phyloP scores from a whole-genome alignment of 2,888 invertebrate species.

The Emmelina monodactyla region DNA sequence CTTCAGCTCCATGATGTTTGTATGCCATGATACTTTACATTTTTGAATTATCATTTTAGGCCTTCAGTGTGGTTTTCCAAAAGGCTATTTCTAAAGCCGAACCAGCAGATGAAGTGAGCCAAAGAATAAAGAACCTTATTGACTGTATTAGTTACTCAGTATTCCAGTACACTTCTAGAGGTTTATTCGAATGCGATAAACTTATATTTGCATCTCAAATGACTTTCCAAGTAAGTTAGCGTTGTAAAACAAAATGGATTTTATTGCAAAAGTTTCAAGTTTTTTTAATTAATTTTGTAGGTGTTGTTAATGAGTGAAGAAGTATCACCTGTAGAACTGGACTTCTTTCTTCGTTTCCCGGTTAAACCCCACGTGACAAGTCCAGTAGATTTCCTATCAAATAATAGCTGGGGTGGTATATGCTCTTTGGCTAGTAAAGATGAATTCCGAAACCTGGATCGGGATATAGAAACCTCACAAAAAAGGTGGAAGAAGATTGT shows the following conservation, averaged over 20 bases:
- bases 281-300: constrained; percentile 43
- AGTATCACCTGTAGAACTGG: constrained; percentile 84
- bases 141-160: constrained; percentile 95
- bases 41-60: no score
- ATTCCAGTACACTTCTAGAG: constrained; percentile 92
- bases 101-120: constrained; percentile 78
- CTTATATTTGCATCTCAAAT: constrained; percentile 95
- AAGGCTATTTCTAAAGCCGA: constrained; percentile 92
- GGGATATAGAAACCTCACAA: constrained; percentile 95
- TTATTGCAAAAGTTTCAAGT: background rate
- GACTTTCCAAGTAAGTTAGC: constrained; percentile 88
- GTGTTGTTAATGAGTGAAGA: constrained; percentile 88
- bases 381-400: constrained; percentile 93
- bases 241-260: no score
- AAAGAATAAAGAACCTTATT: constrained; percentile 86
- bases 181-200: constrained; percentile 96
- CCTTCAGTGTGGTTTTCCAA: constrained; percentile 97
- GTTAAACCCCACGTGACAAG: constrained; percentile 91
- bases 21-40: no score
- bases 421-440: constrained; percentile 89
- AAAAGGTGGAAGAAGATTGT: constrained; percentile 98
- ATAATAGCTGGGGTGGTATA: constrained; percentile 94
- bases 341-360: constrained; percentile 92
- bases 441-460: constrained; percentile 91
- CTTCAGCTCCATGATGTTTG: no score